Percentiles rank a stretch among this genome's conserved stretches.
Evolutionary conservation across 2,113 vertebrate genomes (phyloP).

Genomic region (Tilapia sparmanii): DNA sequence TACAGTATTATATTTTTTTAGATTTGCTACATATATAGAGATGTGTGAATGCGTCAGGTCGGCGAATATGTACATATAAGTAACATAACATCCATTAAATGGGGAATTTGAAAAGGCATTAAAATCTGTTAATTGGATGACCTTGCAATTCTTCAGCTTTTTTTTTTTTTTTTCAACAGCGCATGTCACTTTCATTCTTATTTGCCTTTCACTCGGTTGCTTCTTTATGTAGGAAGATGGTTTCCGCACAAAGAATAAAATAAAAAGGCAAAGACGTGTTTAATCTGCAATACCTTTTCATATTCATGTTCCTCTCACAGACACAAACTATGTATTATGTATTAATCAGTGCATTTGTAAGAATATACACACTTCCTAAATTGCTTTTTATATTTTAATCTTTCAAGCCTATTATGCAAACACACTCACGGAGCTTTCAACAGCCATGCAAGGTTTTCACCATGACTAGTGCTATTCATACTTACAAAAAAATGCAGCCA

Average conservation of each 20-base stretch:
- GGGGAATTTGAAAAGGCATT: background rate
- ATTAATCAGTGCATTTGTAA: background rate
- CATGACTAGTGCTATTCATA: background rate
- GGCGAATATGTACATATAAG: background rate
- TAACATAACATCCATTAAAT: background rate
- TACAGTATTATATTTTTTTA: background rate
- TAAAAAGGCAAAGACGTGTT: background rate
- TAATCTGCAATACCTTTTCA: background rate
- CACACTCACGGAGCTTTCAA: background rate
- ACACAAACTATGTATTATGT: background rate
- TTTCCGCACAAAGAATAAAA: background rate
- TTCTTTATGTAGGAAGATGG: background rate
- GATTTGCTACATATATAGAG: background rate
- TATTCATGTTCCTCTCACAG: background rate
- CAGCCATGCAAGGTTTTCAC: background rate
- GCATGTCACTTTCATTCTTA: background rate
- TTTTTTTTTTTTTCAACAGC: background rate
- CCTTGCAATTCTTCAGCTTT: background rate
- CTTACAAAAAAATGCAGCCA: background rate
- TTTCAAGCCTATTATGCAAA: background rate
- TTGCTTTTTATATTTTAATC: background rate
- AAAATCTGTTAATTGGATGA: background rate
- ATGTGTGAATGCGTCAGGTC: background rate
- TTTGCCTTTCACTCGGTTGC: background rate
- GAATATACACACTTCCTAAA: background rate